Base-by-base conservation (phyloP, 2,797 vertebrate genomes). In the Limosa lapponica region DNA sequence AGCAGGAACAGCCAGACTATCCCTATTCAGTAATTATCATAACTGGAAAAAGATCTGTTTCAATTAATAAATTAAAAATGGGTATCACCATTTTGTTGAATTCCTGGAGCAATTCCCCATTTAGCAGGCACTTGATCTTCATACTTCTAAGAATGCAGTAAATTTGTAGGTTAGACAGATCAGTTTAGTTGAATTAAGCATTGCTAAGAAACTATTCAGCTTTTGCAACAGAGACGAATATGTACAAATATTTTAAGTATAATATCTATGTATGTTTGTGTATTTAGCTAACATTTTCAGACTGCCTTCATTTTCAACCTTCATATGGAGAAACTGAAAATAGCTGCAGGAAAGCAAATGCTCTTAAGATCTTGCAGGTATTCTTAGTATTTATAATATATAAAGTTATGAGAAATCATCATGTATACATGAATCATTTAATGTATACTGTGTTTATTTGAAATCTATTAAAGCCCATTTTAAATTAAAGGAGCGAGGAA, bases 221-320 rank as follows among this genome's bases (percentile, higher is more conserved):
- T 61, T 89, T 41, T 52, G 8, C 83, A 57, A 10, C 2, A 15
- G n/a, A 55, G 41, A 43, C 8, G 44, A 46, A 19, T 36, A 48
- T 1, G 20, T n/a, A 14, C 64, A 36, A 34, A 23, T 34, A 57
- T 57, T 37, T 10, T 37, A 37, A 37, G 37, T 34, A 34, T 57
- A 23, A 15, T 14, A 41, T 10, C 51, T 46, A 57, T 6, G 36
- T 13, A 2, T 0, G 2, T 23, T n/a, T 39, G 6, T 28, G 15
- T 28, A 32, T 25, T 69, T 54, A 41, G 32, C 36, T 73, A 88
- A 27, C 37, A 20, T 74, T 69, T 59, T 39, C 62, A 64, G 52
- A 37, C 55, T 37, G 44, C 22, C 64, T 51, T 87, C 1, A 0
- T 28, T 49, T 54, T 64, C 67, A 80, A 65, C 8, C 49, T 59